Conservation (phyloP, 2,797 vertebrate genomes). For the Lacerta viridis region DNA sequence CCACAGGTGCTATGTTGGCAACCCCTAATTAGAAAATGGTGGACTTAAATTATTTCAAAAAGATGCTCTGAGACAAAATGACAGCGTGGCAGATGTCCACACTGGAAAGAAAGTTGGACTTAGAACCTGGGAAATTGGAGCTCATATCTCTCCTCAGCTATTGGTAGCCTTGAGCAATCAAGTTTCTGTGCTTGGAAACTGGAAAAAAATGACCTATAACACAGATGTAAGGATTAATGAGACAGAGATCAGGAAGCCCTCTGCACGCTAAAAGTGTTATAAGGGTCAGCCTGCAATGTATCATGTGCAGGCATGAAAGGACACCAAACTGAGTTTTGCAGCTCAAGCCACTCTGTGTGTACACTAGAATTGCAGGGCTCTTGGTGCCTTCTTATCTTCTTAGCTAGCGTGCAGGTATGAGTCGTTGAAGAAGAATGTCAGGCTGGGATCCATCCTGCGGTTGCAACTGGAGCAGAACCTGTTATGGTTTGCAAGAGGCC, state of each 20-base stretch:
- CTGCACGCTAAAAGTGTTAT: not conserved
- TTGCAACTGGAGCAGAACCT: not conserved
- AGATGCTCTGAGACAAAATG: not conserved
- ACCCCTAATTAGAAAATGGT: not conserved
- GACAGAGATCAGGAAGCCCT: conserved; percentile 19
- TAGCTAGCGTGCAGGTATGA: not conserved
- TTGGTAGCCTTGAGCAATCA: conserved; percentile 4
- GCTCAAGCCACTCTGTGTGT: not conserved
- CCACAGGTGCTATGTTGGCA: too few species aligned
- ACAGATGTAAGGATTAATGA: conserved; percentile 13
- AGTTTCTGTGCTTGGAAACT: not conserved
- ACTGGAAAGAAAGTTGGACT: conserved; percentile 13
- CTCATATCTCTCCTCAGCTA: conserved; percentile 16
- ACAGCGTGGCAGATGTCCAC: not conserved
- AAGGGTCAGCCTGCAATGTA: not conserved
- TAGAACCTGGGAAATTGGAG: not conserved
- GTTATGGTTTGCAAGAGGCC: not conserved
- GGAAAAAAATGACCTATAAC: conserved; percentile 3
- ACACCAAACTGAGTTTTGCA: not conserved
- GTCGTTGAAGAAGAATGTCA: not conserved
- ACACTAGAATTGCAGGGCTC: not conserved
- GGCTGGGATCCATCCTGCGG: not conserved
- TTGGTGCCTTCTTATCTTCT: not conserved
- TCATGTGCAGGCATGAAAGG: not conserved
- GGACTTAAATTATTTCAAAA: not conserved